These are phyloP conservation scores for Lethrus apterus DNA, from an alignment of 1,140 invertebrate genomes.

Conservation along the genomic window DNA sequence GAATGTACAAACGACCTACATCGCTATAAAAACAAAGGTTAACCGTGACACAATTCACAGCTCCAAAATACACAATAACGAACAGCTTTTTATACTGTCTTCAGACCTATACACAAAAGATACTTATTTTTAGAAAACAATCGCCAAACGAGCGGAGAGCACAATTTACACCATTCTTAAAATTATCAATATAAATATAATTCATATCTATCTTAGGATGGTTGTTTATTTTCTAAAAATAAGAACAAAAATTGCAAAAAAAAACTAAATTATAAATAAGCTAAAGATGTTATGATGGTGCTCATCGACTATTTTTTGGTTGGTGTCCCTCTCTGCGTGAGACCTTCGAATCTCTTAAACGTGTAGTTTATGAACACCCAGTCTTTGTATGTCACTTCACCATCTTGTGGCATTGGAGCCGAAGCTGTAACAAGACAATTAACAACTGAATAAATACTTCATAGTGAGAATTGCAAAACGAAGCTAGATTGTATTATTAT, in stretches of 20 bases:
- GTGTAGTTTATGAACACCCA: conserved; percentile 99
- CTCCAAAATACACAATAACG: conserved; percentile 25
- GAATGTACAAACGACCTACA: neutral
- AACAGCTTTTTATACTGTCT: conserved; percentile 32
- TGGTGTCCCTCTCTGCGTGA: conserved; percentile 79
- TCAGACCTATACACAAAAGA: conserved; percentile 33
- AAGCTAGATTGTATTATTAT: conserved; percentile 10
- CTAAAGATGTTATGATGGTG: neutral
- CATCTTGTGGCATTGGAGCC: conserved; percentile 72
- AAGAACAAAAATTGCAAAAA: conserved; percentile 16
- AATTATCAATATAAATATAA: conserved; percentile 9
- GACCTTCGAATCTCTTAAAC: conserved; percentile 96
- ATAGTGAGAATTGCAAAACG: too few relatives aligned
- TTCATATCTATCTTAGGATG: conserved; percentile 5
- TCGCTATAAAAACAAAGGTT: conserved; percentile 14
- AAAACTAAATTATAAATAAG: conserved; percentile 10
- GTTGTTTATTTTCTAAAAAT: conserved; percentile 30
- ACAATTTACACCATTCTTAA: conserved; percentile 9
- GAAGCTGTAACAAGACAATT: conserved; percentile 67
- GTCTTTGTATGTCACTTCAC: conserved; percentile 86
- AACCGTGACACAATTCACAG: conserved; percentile 26
- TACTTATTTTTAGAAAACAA: conserved; percentile 32
- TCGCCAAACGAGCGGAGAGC: conserved; percentile 14
- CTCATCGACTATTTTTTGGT: conserved; percentile 59
- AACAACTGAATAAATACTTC: too few relatives aligned